Conservation (phyloP, 2,888 invertebrate species). For the Heteromurus nitidus region DNA sequence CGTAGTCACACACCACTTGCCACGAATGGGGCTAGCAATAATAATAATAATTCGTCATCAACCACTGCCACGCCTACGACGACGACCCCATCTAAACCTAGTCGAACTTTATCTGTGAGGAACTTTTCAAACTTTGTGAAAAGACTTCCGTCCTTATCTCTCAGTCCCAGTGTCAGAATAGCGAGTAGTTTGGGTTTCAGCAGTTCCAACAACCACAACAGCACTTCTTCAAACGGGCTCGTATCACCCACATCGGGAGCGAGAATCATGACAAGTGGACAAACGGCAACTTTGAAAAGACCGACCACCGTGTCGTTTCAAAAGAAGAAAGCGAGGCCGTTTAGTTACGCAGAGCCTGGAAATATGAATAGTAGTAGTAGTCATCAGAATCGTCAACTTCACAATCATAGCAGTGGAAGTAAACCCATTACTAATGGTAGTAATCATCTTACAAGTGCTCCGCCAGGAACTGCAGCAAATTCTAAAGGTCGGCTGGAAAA, state of each 20-base stretch:
- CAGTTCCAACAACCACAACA: slow-evolving; percentile 33
- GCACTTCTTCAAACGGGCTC: slow-evolving; percentile 3
- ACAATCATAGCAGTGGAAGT: slow-evolving; percentile 20
- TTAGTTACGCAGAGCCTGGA: slow-evolving; percentile 61
- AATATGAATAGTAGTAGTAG: slow-evolving; percentile 20
- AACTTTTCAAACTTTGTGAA: slow-evolving; percentile 52
- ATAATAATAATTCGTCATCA: neutral
- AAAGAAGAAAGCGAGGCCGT: slow-evolving; percentile 62
- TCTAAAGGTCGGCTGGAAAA: slow-evolving; percentile 31
- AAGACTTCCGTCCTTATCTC: slow-evolving; percentile 38
- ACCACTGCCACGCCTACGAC: neutral
- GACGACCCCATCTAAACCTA: slow-evolving; percentile 32
- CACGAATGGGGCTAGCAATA: slow-evolving; percentile 38
- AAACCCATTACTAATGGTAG: slow-evolving; percentile 16
- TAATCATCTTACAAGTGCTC: neutral
- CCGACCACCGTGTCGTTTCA: slow-evolving; percentile 45
- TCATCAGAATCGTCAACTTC: slow-evolving; percentile 22
- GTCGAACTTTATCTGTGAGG: slow-evolving; percentile 53
- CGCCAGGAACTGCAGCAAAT: neutral
- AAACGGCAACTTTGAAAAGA: slow-evolving; percentile 43
- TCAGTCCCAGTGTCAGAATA: slow-evolving; percentile 56
- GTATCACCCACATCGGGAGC: slow-evolving; percentile 6
- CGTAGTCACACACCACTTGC: slow-evolving; percentile 8
- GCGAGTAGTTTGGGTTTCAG: slow-evolving; percentile 52
- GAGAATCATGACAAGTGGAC: too few relatives aligned